These are phyloP conservation scores for Tiliacea aurago DNA, from an alignment of 2,888 invertebrate genomes.

Conservation along the genomic window DNA sequence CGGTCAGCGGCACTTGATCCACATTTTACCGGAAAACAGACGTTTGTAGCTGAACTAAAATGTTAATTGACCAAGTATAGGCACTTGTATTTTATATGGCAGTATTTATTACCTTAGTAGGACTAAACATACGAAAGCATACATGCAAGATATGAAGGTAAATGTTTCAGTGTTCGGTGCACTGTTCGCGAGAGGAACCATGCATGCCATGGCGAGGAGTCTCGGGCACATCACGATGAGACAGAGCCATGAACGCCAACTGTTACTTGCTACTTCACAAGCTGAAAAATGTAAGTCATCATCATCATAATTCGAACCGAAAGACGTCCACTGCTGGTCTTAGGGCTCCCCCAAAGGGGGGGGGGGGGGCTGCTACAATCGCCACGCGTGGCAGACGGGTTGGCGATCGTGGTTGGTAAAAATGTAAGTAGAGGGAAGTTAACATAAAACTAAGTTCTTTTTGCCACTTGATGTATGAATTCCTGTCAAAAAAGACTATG, in stretches of 20 bases:
- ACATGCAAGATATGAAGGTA: slow-evolving; percentile 76
- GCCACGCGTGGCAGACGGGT: too few species aligned
- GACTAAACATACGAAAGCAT: slow-evolving; percentile 70
- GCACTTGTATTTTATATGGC: slow-evolving; percentile 14
- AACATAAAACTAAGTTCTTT: neutral
- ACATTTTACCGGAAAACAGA: slow-evolving; percentile 29
- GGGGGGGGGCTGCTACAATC: too few species aligned
- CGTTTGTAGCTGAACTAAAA: slow-evolving; percentile 18
- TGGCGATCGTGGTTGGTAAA: too few species aligned
- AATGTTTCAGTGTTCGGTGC: slow-evolving; percentile 81
- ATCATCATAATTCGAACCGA: too few species aligned
- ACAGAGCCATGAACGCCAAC: slow-evolving; percentile 80
- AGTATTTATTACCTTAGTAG: slow-evolving; percentile 73
- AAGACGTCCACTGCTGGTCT: too few species aligned
- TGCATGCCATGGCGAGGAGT: slow-evolving; percentile 74
- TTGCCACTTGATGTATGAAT: neutral
- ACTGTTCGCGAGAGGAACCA: slow-evolving; percentile 78
- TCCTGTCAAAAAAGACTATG: neutral
- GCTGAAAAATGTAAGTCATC: slow-evolving; percentile 76
- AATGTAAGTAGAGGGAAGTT: neutral
- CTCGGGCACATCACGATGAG: slow-evolving; percentile 77
- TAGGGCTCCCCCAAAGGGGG: too few species aligned
- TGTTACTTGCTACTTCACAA: slow-evolving; percentile 85
- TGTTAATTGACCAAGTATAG: slow-evolving; percentile 10
- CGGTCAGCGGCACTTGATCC: slow-evolving; percentile 30